phyloP scores from a whole-genome alignment of 2,113 vertebrate genomes.

The Pluvialis apricaria region DNA sequence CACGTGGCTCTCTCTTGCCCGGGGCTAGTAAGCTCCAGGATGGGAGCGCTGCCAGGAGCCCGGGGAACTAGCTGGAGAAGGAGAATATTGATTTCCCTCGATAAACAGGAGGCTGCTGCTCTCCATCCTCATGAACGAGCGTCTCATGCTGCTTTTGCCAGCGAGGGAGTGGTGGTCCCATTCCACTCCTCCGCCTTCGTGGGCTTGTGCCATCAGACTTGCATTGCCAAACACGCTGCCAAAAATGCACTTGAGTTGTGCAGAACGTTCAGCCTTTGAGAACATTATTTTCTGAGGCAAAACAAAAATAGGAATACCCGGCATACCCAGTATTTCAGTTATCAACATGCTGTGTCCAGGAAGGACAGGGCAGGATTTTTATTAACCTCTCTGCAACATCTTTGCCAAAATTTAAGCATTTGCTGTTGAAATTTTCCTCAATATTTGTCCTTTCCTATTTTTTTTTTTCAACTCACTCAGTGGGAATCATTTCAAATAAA shows the following conservation, averaged over 20 bases:
- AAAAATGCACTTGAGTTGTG: neutral
- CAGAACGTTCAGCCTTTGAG: neutral
- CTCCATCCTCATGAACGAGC: fast-evolving
- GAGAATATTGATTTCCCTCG: neutral
- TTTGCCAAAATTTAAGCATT: neutral
- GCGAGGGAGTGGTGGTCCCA: fast-evolving
- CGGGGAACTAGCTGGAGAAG: neutral
- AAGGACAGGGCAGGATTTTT: fast-evolving
- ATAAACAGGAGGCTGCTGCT: neutral
- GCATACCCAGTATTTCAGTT: neutral
- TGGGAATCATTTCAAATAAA: neutral
- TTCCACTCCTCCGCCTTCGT: fast-evolving
- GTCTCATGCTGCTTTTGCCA: neutral
- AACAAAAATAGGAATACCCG: neutral
- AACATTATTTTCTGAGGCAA: neutral
- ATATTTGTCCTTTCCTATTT: neutral
- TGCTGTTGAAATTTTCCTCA: neutral
- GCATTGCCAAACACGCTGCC: neutral
- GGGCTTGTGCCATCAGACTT: neutral
- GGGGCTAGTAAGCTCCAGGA: neutral
- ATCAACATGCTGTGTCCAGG: no score
- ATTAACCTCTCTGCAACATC: neutral
- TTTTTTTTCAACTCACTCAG: neutral
- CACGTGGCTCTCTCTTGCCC: no score
- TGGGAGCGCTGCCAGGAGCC: neutral